These are phyloP conservation scores for Oreochromis tanganicae DNA, from an alignment of 2,113 vertebrate genomes.

Conservation along the genomic window DNA sequence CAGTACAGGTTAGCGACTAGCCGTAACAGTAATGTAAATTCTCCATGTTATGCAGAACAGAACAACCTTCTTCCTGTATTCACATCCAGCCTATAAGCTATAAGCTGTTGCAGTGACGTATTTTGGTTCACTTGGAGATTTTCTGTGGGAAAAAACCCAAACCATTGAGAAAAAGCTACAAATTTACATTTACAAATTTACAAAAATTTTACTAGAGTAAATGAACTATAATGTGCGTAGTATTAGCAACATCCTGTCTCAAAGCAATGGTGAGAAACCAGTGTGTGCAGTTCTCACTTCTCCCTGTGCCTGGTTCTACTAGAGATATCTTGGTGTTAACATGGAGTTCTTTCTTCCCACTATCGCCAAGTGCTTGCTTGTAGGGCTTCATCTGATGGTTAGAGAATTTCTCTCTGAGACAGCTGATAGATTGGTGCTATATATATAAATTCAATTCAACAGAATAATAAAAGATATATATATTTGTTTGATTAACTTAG, in stretches of 20 bases:
- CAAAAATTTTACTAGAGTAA: not conserved
- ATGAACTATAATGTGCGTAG: not conserved
- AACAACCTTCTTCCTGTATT: not conserved
- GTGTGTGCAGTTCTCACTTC: not conserved
- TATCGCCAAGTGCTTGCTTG: not conserved
- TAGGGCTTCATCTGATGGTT: not conserved
- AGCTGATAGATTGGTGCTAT: not conserved
- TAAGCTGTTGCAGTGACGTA: not conserved
- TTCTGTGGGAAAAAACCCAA: not conserved
- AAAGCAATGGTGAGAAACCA: not conserved
- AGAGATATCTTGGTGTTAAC: not conserved
- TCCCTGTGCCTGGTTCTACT: not conserved
- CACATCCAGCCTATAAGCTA: not conserved
- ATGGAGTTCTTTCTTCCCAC: not conserved
- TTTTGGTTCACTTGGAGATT: not conserved
- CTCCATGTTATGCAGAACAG: not conserved
- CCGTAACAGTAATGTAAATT: not conserved
- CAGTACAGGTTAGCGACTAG: not conserved
- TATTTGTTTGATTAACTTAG: not conserved
- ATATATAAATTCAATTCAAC: not conserved
- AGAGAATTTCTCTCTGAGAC: not conserved
- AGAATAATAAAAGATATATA: not conserved
- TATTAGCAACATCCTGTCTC: not conserved
- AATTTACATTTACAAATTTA: not conserved
- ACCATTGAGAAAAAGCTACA: not conserved